Base-by-base conservation (phyloP, 2,888 invertebrate species). In the Cataglyphis cursor region DNA sequence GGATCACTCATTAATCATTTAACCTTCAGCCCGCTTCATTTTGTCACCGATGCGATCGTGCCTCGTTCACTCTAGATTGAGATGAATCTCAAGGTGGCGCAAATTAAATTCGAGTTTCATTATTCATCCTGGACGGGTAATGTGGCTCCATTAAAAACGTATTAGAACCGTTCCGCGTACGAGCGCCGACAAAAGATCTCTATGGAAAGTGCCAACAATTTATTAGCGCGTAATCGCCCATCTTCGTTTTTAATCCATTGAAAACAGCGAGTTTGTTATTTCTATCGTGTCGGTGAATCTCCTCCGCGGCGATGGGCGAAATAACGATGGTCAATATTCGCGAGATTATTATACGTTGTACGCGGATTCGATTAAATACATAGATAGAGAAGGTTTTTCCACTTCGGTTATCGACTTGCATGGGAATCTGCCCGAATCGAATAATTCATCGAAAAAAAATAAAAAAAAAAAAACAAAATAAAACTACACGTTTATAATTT, bases 81-180 rank as follows among this genome's bases (percentile, higher is more conserved):
- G 75, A 82, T 70, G 61, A 80, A 84, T 87, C 75, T 82, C 64
- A 74, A 81, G 62, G 31, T 38, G 68, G 70, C 73, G 80, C 80
- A 84, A 75, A 87, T 84, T 78, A 75, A 84, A 84, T 87, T 75
- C 87, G 4, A 66, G 64, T 68, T 87, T 87, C 85, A 87, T 87
- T 87, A 87, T 87, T 87, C 87, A 76, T 82, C 80, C 48, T 54
- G 35, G 61, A 61, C 76, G 57, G 72, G 61, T 18, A 64, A 61
- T 87, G 78, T 64, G 75, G 80, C 85, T 82, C 87, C 85, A 87
- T 87, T 87, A 87, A 84, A 87, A 87, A 87, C 82, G 76, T 88
- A 87, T 87, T 87, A 87, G 87, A 80, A 75, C 54, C 57, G 54
- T 31, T 44, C 24, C 59, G 51, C 74, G 74, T 44, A 44, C 44